Evolutionary conservation across 2,888 invertebrate genomes (phyloP).

Genomic region (Eupithecia exiguata): DNA sequence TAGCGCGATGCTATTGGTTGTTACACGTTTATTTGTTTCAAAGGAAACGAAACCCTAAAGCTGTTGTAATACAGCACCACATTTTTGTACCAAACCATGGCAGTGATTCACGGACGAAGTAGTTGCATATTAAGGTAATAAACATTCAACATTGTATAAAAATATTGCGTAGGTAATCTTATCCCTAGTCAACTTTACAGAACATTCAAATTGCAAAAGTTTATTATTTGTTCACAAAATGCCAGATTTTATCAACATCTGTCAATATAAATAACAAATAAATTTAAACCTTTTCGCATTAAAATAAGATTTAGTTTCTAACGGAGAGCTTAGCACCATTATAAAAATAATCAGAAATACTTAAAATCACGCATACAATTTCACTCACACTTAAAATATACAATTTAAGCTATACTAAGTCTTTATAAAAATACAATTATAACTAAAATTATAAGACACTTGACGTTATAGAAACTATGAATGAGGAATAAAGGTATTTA

Average conservation of each 20-base stretch:
- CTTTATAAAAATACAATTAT: constrained; percentile 71
- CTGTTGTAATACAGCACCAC: constrained; percentile 63
- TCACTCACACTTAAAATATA: constrained; percentile 44
- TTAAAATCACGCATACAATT: constrained; percentile 34
- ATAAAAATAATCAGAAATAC: constrained; percentile 34
- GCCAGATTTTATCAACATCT: neutral
- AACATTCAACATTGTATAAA: constrained; percentile 31
- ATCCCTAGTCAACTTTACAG: neutral
- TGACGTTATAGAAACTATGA: constrained; percentile 49
- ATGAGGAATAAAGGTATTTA: constrained; percentile 55
- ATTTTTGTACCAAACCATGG: constrained; percentile 68
- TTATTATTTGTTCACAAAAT: neutral
- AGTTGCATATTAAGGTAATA: constrained; percentile 38
- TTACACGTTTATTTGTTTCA: neutral
- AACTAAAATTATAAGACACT: constrained; percentile 68
- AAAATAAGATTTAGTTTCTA: constrained; percentile 1
- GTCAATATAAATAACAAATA: neutral
- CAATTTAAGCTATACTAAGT: constrained; percentile 50
- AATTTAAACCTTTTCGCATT: neutral
- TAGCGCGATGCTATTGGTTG: neutral
- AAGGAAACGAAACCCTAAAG: neutral
- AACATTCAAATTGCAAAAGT: neutral
- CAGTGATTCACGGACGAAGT: constrained; percentile 58
- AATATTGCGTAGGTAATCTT: constrained; percentile 9
- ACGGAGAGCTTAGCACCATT: constrained; percentile 53